Base-by-base conservation (phyloP, 2,797 vertebrate genomes). In the Micrastur ruficollis region DNA sequence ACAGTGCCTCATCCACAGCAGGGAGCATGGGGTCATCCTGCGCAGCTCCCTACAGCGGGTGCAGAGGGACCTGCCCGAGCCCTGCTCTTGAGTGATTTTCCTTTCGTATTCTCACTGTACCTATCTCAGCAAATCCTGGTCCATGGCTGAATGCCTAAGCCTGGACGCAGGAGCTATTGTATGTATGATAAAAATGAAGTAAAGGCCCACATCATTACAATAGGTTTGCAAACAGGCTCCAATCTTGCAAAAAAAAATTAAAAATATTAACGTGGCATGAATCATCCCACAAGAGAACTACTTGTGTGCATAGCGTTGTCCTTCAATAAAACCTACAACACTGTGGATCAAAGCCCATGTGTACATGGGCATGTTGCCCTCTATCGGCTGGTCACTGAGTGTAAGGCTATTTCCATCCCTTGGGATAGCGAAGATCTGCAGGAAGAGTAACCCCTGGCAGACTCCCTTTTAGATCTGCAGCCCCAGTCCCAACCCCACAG, bases 281-380 rank as follows among this genome's bases (percentile, higher is more conserved):
- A n/a, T 32, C 49, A 47, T 40, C 65, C 31, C 47, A 16, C 58
- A 52, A 49, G 62, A 80, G 26, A 81, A 31, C 18, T 25, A 25
- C 3, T 11, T 14, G 47, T 13, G 52, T 23, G 32, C 19, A 13
- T 0, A 9, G 23, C 78, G 27, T 0, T 46, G 65, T 74, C 52
- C 79, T 73, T 61, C 66, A 68, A 0, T 3, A 25, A 79, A 81
- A 79, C 17, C 16, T 73, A 38, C 26, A 18, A 31, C 14, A n/a
- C 42, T 91, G 78, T 36, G 83, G 68, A 83, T 78, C 91, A 87
- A 87, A 90, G 88, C 47, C 38, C 25, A 34, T 0, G 58, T 71
- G 63, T 31, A 71, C 73, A 80, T 83, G 93, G 49, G 78, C 93
- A 93, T 62, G 89, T 97, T 97, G 94, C 97, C 96, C 94, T 95